Conservation (phyloP, 2,113 vertebrate species). For the Calyptomena viridis region DNA sequence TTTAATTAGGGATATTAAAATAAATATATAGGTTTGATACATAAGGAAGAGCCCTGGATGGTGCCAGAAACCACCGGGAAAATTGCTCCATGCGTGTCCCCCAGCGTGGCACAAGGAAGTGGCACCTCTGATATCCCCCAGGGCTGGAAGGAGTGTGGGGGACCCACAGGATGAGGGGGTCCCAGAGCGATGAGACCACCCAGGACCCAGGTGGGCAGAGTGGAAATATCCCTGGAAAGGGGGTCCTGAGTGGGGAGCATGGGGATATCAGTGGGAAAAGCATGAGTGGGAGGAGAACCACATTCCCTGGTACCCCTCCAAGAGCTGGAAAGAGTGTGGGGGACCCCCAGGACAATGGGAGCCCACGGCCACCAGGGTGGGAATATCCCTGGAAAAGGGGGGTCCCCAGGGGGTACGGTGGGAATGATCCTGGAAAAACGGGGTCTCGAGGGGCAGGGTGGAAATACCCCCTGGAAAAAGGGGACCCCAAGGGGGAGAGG, state of each 20-base stretch:
- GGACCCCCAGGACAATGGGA: not conserved
- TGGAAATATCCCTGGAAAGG: not conserved
- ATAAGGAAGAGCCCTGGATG: no score
- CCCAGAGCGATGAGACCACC: not conserved
- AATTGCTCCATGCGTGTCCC: not conserved
- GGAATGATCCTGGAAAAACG: no score
- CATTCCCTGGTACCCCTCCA: not conserved
- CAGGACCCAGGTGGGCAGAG: not conserved
- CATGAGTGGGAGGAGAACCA: not conserved
- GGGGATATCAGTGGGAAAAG: not conserved
- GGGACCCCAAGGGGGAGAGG: no score
- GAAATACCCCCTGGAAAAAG: not conserved
- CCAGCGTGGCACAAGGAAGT: not conserved
- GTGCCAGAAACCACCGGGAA: no score
- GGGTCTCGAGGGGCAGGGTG: not conserved
- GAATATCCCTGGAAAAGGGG: no score
- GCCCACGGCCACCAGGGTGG: no score
- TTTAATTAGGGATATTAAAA: accelerated
- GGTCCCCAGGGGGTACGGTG: no score
- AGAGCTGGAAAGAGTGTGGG: not conserved
- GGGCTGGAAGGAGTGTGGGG: not conserved
- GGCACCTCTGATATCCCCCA: not conserved
- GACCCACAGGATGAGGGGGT: not conserved
- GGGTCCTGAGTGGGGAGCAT: not conserved
- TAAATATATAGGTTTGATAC: accelerated